phyloP scores from a whole-genome alignment of 2,797 vertebrate genomes.

The Rhinella marina region DNA sequence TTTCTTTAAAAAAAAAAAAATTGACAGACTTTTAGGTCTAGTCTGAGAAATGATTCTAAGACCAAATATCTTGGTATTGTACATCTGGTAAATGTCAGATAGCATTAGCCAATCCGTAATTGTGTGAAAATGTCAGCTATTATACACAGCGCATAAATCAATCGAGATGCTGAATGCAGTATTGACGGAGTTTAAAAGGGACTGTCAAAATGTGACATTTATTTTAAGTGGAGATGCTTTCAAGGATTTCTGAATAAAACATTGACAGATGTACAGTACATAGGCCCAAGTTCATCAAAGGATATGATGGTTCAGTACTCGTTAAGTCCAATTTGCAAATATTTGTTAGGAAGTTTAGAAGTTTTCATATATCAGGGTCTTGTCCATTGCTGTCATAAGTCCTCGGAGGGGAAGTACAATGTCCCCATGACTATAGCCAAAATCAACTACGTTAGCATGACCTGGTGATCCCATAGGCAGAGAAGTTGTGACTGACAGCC shows the following conservation, averaged over 20 bases:
- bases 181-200: conserved; percentile 51
- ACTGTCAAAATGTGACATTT: conserved; percentile 53
- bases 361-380: conserved; percentile 7
- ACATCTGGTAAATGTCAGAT: conserved; percentile 53
- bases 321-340: background rate
- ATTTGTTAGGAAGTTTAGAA: conserved; percentile 12
- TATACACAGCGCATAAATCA: conserved; percentile 51
- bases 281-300: background rate
- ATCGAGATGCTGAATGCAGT: conserved; percentile 51
- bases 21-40: conserved; percentile 43
- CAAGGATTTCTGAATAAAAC: conserved; percentile 30
- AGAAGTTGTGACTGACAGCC: too few species aligned
- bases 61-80: conserved; percentile 30
- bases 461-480: too few species aligned
- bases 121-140: conserved; percentile 57
- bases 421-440: background rate
- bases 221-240: conserved; percentile 33
- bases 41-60: conserved; percentile 14
- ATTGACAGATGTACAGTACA: conserved; percentile 16
- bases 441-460: too few species aligned
- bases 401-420: background rate
- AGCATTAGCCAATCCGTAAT: conserved; percentile 41
- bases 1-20: background rate
- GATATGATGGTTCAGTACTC: background rate
- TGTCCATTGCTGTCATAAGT: background rate